Base-by-base conservation (phyloP, 2,113 vertebrate species). In the Coptodon rendalli region DNA sequence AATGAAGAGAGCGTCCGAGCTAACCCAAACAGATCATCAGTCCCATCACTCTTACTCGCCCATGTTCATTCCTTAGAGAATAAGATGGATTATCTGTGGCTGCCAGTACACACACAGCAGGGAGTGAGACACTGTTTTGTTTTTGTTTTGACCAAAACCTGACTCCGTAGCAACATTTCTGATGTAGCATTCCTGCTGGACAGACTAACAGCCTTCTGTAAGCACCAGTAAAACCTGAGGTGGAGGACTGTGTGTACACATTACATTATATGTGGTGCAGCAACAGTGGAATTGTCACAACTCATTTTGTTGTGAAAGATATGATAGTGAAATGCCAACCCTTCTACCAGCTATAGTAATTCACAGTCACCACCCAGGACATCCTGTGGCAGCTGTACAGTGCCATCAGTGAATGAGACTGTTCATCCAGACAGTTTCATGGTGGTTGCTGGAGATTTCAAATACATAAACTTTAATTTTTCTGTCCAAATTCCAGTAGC, bases 71-170 rank as follows among this genome's bases (percentile, higher is more conserved):
- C 22, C 22, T 73, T 73, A 73, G 66, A 22, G 19, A 40, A 40
- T 68, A 73, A 27, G 22, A 45, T 73, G 38, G 22, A 71, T 45
- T 71, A 71, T 73, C 66, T 73, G 66, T 24, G 5, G 22, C 22
- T 73, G 19, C 63, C 22, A 40, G 2, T 68, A 68, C 63, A 68
- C 34, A 38, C 63, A 22, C 63, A 22, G 19, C 34, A 68, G 34
- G 19, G 19, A 40, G 34, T 3, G 11, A 68, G 63, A 40, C 11
- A 68, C 36, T 40, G 11, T 40, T 40, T 36, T 66, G 63, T 68
- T 22, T 73, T 73, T 73, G 66, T 73, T 73, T 73, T 45, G 38
- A 71, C 66, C 38, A 43, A 71, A 71, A 43, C 66, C 38, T 68
- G 36, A 36, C 36, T 68, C 63, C 5, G n/a, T 40, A 24, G 36